Base-by-base conservation (phyloP, 2,113 vertebrate species). In the Leiothrix lutea region DNA sequence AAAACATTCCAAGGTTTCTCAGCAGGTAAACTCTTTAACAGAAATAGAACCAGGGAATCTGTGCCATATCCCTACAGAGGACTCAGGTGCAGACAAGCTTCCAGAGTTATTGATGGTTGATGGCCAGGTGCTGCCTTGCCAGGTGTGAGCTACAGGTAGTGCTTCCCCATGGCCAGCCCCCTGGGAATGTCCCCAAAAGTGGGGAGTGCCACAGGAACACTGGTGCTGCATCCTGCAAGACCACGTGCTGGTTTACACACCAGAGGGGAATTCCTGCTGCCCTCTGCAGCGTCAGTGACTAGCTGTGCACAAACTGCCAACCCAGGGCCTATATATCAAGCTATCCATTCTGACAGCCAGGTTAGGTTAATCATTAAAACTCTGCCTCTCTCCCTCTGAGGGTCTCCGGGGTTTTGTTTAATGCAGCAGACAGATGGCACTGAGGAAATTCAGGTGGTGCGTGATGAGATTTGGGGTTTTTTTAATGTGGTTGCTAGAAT, bases 391-490 rank as follows among this genome's bases (percentile, higher is more conserved):
- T 95, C 93, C 75, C 92, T 93, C 84, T 45, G 16, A 19, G 44
- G 40, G 72, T 94, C 96, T 94, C 97, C 1, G 2, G 94, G 93
- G 97, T 90, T 97, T 96, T 96, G 80, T 97, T 96, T 97, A 96
- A 96, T 93, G 91, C 77, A 91, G 86, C 70, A 94, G 97, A 96
- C 97, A 97, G 97, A 97, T 97, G 97, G 97, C 95, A 85, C 88
- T 85, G 90, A 95, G 70, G 95, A 97, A 95, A 92, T 96, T 97
- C 96, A 97, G 97, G 96, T 97, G 94, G 83, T 90, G 54, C 38
- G 3, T 94, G 93, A 97, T 95, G 92, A 93, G 88, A 91, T 97
- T 96, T 95, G 88, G 90, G 73, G 2, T 1, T 89, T 97, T 84
- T 91, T 95, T 90, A 93, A 88, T 80, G 90, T 12, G 33, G 84